phyloP scores from a whole-genome alignment of 2,888 invertebrate species.

The Sthenelais limicola region DNA sequence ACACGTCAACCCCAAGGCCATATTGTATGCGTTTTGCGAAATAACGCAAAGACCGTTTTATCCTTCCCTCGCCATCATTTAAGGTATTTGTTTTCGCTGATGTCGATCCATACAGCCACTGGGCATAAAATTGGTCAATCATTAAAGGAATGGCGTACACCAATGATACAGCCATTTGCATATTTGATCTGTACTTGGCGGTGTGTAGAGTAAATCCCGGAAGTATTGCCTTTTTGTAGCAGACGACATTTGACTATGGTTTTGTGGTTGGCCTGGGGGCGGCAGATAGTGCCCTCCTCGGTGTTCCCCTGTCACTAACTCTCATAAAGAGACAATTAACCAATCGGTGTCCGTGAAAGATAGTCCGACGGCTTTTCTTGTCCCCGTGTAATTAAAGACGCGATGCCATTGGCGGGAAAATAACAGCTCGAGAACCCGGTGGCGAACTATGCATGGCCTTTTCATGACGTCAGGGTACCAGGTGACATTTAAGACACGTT shows the following conservation, averaged over 20 bases:
- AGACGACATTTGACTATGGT: too few species aligned
- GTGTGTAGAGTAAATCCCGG: constrained; percentile 7
- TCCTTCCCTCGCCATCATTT: background rate
- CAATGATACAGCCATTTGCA: constrained; percentile 3
- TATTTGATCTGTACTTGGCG: constrained; percentile 17
- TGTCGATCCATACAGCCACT: background rate
- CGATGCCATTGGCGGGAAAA: too few species aligned
- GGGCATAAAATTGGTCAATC: background rate
- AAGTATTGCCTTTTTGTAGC: background rate
- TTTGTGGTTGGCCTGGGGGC: too few species aligned
- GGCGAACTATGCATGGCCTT: too few species aligned
- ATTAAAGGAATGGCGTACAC: background rate
- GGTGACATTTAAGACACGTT: too few species aligned
- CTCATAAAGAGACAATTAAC: constrained; percentile 11
- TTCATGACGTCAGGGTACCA: too few species aligned
- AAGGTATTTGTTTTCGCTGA: background rate
- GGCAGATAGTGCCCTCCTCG: background rate
- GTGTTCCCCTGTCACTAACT: background rate
- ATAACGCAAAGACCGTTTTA: background rate
- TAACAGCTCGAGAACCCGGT: too few species aligned
- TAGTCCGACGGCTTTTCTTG: background rate
- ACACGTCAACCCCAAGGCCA: too few species aligned
- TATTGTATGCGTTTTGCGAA: background rate
- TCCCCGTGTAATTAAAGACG: too few species aligned
- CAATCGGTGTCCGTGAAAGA: background rate